A percentile compares a stretch with the other conserved stretches of the same genome.
phyloP scores from a whole-genome alignment of 2,113 vertebrate species.

The Phasianus colchicus region DNA sequence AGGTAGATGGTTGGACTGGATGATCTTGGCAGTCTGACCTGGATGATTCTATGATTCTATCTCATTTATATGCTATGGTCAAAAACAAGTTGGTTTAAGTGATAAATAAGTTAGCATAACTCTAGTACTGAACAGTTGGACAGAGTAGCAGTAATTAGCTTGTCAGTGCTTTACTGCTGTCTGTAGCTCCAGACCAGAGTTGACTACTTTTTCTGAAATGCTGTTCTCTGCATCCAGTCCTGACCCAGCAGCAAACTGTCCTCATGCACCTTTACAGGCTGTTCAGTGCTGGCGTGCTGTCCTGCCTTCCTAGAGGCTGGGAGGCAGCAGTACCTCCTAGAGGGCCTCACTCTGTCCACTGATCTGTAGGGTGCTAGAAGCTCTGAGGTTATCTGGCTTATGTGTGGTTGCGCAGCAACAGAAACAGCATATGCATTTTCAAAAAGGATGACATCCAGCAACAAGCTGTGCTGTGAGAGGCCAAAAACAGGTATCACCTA shows the following conservation, averaged over 20 bases:
- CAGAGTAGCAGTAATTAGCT: fast-evolving
- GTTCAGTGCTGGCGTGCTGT: fast-evolving
- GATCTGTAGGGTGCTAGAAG: fast-evolving
- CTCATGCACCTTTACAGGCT: neutral
- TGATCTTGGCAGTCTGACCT: no score
- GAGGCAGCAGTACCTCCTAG: neutral
- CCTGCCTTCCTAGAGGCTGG: neutral
- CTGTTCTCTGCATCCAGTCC: fast-evolving
- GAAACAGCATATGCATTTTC: fast-evolving
- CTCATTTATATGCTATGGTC: neutral
- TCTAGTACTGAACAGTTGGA: neutral
- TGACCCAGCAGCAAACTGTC: neutral
- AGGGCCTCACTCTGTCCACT: neutral
- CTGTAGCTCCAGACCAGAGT: neutral
- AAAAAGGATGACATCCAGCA: neutral
- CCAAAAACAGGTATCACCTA: neutral
- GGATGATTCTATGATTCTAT: no score
- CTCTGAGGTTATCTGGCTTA: neutral
- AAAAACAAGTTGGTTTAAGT: neutral
- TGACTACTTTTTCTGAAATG: neutral
- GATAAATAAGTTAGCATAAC: neutral
- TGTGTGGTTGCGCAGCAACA: neutral
- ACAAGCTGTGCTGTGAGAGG: neutral
- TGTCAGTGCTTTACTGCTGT: neutral
- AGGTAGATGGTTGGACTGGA: no score